Evolutionary conservation across 2,113 vertebrate genomes (phyloP), one percentile per base, ranked within the genome.

Genomic region (Perca schrenkii): DNA sequence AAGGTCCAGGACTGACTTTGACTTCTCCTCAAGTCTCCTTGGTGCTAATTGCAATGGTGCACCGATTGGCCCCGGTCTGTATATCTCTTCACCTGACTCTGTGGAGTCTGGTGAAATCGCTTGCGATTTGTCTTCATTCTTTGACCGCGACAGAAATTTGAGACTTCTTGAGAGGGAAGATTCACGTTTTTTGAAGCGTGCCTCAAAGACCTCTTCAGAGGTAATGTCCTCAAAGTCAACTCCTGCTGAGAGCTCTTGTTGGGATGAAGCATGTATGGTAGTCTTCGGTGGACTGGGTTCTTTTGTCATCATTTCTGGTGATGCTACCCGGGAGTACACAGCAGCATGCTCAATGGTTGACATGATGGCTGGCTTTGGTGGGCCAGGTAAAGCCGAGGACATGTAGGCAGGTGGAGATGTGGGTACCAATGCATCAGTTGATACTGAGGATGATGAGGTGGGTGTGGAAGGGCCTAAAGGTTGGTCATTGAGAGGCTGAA

Each of bases 201-300:
- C 95, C 82, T 99, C 97, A 11, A 99, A 99, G 52, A 99, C 94
- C n/a, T 99, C 97, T 89, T 99, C 97, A 0, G 98, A 99, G 53
- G 96, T 95, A 0, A 99, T 95, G 90, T 99, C 97, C 67, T 96
- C 93, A 6, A 99, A 95, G 56, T 94, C 84, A 21, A 25, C 64
- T 82, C 90, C 89, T 43, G 77, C 64, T 69, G 75, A 86, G 12
- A 79, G 67, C 15, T 92, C 92, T 74, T 74, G 89, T 31, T 92
- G 90, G 21, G 89, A 79, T 34, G 90, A 86, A 16, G 81, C 73
- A 40, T 80, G 82, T 71, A 77, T 6, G 60, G 76, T 57, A 31
- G 72, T 87, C 60, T 80, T 93, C 40, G 95, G 92, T 77, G 95
- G 95, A 85, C 94, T 95, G n/a, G 94, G 89, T 58, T 95, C 94